Evolutionary conservation across 1,140 invertebrate species (phyloP).

Genomic region (Antheraea pernyi): DNA sequence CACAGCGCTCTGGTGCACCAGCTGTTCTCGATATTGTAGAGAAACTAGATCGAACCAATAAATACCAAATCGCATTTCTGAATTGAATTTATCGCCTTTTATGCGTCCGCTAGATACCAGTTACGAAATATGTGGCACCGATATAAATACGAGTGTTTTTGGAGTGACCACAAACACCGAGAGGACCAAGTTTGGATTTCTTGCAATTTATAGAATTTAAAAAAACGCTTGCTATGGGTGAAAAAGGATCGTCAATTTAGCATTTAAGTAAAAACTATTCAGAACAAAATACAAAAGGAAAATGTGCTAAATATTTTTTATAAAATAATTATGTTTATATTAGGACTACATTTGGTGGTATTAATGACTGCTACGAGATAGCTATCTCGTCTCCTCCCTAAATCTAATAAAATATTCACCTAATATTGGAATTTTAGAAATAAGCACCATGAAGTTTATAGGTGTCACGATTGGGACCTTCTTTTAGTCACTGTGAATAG

Average conservation of each 20-base stretch:
- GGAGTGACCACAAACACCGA: not conserved
- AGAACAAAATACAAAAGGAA: not conserved
- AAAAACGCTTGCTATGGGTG: not conserved
- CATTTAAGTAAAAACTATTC: not conserved
- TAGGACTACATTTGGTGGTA: too few relatives aligned
- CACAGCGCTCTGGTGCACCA: constrained; percentile 32
- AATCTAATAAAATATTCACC: too few relatives aligned
- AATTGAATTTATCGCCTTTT: constrained; percentile 47
- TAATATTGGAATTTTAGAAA: too few relatives aligned
- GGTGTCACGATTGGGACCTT: too few relatives aligned
- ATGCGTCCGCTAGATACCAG: constrained; percentile 25
- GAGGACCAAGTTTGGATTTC: not conserved
- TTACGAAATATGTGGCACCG: constrained; percentile 33
- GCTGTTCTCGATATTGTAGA: constrained; percentile 45
- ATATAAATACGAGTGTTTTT: constrained; percentile 14
- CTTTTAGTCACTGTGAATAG: too few relatives aligned
- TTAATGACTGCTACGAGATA: too few relatives aligned
- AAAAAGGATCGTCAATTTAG: constrained; percentile 1
- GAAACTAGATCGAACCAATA: constrained; percentile 51
- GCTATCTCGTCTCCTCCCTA: too few relatives aligned
- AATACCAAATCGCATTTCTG: constrained; percentile 59
- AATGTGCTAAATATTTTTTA: not conserved
- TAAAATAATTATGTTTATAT: too few relatives aligned
- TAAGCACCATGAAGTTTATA: too few relatives aligned
- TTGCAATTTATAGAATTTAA: constrained; percentile 6